A percentile compares a stretch with the other conserved stretches of the same genome.
Conservation (phyloP, 2,888 invertebrate species). For the Dromius quadrimaculatus region DNA sequence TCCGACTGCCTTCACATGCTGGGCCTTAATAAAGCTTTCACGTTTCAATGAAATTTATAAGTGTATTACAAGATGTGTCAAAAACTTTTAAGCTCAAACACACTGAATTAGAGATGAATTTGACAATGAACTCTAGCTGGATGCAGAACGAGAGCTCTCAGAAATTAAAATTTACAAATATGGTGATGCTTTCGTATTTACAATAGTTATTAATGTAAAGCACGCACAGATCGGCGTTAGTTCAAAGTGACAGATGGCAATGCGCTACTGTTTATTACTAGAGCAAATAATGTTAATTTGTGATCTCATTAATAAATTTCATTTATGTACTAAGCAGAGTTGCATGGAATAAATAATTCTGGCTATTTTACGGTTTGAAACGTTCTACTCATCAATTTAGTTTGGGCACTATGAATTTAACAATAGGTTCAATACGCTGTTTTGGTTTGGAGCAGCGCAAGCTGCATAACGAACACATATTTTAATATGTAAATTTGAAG, state of each 20-base stretch:
- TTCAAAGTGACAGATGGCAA: constrained; percentile 37
- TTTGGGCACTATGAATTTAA: constrained; percentile 27
- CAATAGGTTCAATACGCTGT: constrained; percentile 6
- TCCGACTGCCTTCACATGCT: constrained; percentile 26
- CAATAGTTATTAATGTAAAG: too few relatives aligned
- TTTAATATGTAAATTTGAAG: background rate
- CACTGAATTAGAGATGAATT: background rate
- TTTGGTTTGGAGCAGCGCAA: constrained; percentile 9
- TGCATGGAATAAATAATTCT: constrained; percentile 44
- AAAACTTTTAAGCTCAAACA: constrained; percentile 15
- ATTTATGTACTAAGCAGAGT: constrained; percentile 34
- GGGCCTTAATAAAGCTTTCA: constrained; percentile 27
- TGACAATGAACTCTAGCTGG: background rate
- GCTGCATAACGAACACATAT: background rate
- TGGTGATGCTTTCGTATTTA: too few relatives aligned
- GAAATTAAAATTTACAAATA: too few relatives aligned
- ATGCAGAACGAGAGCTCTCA: too few relatives aligned
- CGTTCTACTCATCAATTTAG: constrained; percentile 21
- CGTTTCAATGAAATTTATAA: constrained; percentile 27
- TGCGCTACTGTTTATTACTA: constrained; percentile 1
- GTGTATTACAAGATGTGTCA: constrained; percentile 24
- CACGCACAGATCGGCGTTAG: too few relatives aligned
- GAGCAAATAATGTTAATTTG: constrained; percentile 42
- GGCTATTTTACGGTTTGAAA: constrained; percentile 36
- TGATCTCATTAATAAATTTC: constrained; percentile 48